Evolutionary conservation across 1,140 invertebrate species (phyloP).

Genomic region (Hypothenemus hampei): DNA sequence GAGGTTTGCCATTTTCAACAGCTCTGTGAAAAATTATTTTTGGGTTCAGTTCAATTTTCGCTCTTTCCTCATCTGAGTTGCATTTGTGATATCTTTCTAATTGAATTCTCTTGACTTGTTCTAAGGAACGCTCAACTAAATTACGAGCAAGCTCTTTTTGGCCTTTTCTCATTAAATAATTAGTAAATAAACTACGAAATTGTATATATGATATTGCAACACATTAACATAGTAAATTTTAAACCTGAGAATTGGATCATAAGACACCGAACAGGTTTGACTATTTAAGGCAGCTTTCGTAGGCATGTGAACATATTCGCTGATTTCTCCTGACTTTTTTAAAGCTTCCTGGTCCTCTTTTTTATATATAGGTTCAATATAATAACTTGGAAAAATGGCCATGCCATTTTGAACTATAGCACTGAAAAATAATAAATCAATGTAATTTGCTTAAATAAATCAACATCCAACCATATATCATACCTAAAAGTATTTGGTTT

Average conservation of each 20-base stretch:
- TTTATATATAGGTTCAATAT: constrained; percentile 59
- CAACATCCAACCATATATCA: too few species aligned
- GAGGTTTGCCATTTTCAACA: constrained; percentile 75
- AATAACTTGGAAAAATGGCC: constrained; percentile 47
- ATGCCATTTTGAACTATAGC: constrained; percentile 37
- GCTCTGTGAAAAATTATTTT: constrained; percentile 70
- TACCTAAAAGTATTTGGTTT: too few species aligned
- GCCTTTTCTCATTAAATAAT: constrained; percentile 71
- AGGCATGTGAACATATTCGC: constrained; percentile 51
- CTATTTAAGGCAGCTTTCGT: constrained; percentile 60
- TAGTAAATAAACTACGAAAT: constrained; percentile 65
- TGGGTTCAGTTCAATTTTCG: constrained; percentile 69
- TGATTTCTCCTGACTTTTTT: constrained; percentile 51
- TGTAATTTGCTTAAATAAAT: too few species aligned
- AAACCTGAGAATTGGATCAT: constrained; percentile 55
- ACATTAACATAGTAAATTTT: background rate
- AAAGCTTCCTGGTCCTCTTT: constrained; percentile 56
- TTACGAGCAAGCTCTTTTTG: constrained; percentile 59
- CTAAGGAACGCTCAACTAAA: constrained; percentile 66
- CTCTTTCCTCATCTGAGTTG: constrained; percentile 55
- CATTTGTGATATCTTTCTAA: constrained; percentile 71
- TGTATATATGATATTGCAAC: background rate
- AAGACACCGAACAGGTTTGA: constrained; percentile 62
- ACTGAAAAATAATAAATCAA: constrained; percentile 2
- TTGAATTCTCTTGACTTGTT: constrained; percentile 78